Percentiles rank a stretch among this genome's conserved stretches.
Evolutionary conservation across 2,888 invertebrate species (phyloP).

Genomic region (Ennomos fuscantarius): DNA sequence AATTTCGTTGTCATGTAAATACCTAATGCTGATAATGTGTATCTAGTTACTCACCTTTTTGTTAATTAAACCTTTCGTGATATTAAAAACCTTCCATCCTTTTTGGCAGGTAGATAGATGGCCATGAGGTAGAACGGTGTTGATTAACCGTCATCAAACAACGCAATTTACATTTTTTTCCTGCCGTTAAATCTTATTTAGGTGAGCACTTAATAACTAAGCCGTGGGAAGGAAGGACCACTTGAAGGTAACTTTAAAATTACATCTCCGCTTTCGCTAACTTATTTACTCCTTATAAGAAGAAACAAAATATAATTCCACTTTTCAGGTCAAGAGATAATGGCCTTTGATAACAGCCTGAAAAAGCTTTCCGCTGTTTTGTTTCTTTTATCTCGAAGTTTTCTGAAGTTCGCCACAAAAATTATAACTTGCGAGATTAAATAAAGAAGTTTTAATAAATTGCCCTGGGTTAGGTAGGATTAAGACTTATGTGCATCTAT

Average conservation of each 20-base stretch:
- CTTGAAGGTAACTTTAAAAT: conserved; percentile 77
- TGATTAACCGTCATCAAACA: conserved; percentile 54
- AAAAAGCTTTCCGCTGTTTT: conserved; percentile 85
- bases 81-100: conserved; percentile 39
- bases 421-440: conserved; percentile 82
- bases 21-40: conserved; percentile 67
- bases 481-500: conserved; percentile 64
- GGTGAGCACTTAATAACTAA: conserved; percentile 58
- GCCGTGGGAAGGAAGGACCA: conserved; percentile 60
- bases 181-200: conserved; percentile 60
- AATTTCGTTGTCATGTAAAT: conserved; percentile 79
- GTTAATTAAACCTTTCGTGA: conserved; percentile 59
- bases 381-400: conserved; percentile 81
- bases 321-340: conserved; percentile 83
- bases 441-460: conserved; percentile 82
- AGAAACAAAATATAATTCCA: conserved; percentile 83
- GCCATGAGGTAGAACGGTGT: conserved; percentile 27
- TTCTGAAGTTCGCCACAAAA: conserved; percentile 78
- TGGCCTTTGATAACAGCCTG: conserved; percentile 82
- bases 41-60: conserved; percentile 54
- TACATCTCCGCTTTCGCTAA: conserved; percentile 74
- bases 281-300: conserved; percentile 81
- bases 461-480: conserved; percentile 70
- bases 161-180: conserved; percentile 53
- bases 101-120: conserved; percentile 34